Base-by-base conservation (phyloP, 2,797 vertebrate genomes). In the Phataginus tricuspis region DNA sequence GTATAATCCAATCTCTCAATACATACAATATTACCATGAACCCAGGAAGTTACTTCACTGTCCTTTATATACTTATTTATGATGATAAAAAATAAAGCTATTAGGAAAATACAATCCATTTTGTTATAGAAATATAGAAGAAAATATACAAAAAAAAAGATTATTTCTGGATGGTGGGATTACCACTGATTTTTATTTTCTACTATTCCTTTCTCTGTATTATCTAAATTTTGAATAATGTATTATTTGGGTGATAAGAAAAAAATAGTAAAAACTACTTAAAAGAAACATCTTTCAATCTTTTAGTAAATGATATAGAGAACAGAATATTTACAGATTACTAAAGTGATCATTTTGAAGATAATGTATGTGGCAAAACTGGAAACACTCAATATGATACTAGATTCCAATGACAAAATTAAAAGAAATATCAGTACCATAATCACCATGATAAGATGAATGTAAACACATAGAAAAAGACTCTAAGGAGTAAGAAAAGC, bases 341-440 rank as follows among this genome's bases (percentile, higher is more conserved):
- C 9, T 77, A 57, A 49, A 63, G 23, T 57, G 13, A 89, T n/a
- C 16, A 64, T 80, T 91, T 78, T 37, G 37, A 95, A 91, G 79
- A 45, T 66, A 85, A 53, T 7, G 7, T 53, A 88, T 45, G 15
- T n/a, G 75, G 21, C 4, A 88, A 86, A 93, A 53, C 7, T 51
- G 27, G 8, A 91, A 85, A 71, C 27, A 37, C 63, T 89, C 42
- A 64, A 69, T 85, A 29, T 31, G 9, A 74, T 69, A 39, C 57
- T 71, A 86, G 37, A 68, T 37, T 74, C 68, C 61, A 93, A 91
- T 59, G 66, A 87, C 66, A 91, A 93, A 82, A 84, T 94, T 82
- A 34, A 77, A 68, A 88, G 11, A 91, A 85, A 39, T 69, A 78
- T 71, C n/a, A 66, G 84, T 23, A 34, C 23, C 8, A 31, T 42